Conservation (phyloP, 2,888 invertebrate genomes). For the Lasioglossum morio region DNA sequence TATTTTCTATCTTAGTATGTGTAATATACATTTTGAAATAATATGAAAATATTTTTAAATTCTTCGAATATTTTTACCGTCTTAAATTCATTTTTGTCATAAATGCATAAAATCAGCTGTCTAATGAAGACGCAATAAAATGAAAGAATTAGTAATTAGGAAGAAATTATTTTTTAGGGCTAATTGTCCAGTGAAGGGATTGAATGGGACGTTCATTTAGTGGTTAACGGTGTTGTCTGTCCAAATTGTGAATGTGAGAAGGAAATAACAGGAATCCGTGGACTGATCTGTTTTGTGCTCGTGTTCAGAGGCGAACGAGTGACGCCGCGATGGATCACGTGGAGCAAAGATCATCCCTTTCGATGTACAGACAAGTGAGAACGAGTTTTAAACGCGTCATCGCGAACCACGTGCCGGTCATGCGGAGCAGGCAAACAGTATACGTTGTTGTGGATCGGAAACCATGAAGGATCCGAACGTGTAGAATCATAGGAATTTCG, state of each 20-base stretch:
- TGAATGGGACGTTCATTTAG: background rate
- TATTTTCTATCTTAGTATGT: no score
- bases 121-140: no score
- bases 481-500: conserved; percentile 8
- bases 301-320: conserved; percentile 69
- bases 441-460: conserved; percentile 69
- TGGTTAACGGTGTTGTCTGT: background rate
- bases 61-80: no score
- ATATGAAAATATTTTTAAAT: no score
- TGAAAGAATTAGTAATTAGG: background rate
- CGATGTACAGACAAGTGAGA: conserved; percentile 72
- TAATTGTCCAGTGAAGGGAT: background rate
- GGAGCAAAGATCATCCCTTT: conserved; percentile 68
- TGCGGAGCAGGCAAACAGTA: conserved; percentile 76
- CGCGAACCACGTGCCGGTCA: conserved; percentile 73
- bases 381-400: conserved; percentile 73
- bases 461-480: conserved; percentile 52
- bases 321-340: conserved; percentile 64
- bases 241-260: background rate
- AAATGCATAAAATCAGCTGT: no score
- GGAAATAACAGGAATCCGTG: background rate
- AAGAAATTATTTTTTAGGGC: background rate
- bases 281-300: conserved; percentile 64
- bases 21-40: no score
- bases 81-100: no score